A percentile compares a stretch with the other conserved stretches of the same genome.
These are phyloP conservation scores for Oceanodroma leucorhoa DNA, from an alignment of 2,797 vertebrate species.

Conservation along the genomic window DNA sequence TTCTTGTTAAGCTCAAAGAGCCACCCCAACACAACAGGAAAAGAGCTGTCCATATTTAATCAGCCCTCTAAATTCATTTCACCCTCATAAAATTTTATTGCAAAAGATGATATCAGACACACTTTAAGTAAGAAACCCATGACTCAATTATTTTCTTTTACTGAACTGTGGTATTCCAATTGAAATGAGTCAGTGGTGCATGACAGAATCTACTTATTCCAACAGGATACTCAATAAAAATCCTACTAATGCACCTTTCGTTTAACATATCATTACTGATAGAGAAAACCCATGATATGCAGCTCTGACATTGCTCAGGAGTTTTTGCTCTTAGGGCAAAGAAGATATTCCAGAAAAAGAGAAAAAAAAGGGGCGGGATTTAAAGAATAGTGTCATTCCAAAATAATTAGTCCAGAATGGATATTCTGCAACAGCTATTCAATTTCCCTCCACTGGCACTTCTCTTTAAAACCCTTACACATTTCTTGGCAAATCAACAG, in stretches of 20 bases:
- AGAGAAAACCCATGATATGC: background rate
- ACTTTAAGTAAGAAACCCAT: constrained; percentile 56
- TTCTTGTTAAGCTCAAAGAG: background rate
- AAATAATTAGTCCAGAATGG: background rate
- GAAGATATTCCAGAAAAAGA: background rate
- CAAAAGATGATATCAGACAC: constrained; percentile 51
- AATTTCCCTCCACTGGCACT: background rate
- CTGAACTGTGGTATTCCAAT: constrained; percentile 58
- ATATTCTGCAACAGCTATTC: background rate
- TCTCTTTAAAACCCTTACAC: background rate
- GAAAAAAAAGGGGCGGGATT: fast-evolving
- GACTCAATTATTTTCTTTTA: constrained; percentile 65
- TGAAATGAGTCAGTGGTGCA: constrained; percentile 60
- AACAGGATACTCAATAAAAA: constrained; percentile 51
- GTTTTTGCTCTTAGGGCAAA: background rate
- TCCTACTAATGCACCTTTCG: background rate
- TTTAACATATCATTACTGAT: background rate
- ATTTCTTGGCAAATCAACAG: background rate
- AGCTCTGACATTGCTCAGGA: constrained; percentile 17
- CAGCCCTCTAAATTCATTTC: constrained; percentile 50
- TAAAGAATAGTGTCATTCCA: background rate
- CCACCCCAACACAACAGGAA: background rate
- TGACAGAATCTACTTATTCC: constrained; percentile 57
- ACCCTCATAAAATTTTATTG: constrained; percentile 58
- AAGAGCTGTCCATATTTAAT: constrained; percentile 35